Conservation (phyloP, 2,113 vertebrate species). For the Petroica traversi region DNA sequence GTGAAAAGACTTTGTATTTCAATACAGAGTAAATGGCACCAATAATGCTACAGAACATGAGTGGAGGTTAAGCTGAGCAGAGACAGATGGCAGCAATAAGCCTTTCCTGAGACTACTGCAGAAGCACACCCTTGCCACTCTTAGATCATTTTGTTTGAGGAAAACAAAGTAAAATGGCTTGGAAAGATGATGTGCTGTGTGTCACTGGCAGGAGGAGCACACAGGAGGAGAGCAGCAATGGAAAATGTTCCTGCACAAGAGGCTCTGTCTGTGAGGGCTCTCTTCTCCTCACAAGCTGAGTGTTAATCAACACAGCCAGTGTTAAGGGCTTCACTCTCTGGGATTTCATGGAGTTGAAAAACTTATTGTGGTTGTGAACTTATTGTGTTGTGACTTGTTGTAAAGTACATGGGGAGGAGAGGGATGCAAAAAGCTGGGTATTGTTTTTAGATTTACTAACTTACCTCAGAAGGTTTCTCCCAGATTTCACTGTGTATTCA, state of each 20-base stretch:
- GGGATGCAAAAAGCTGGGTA: not conserved
- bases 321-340: not conserved
- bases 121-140: not conserved
- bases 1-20: not conserved
- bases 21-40: not conserved
- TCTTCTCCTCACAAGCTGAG: not conserved
- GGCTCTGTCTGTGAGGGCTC: not conserved
- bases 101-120: not conserved
- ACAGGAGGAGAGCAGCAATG: not conserved
- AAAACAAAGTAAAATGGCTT: not conserved
- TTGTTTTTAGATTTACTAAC: not conserved
- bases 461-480: not conserved
- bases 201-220: not conserved
- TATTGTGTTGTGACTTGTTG: not conserved
- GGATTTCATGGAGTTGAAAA: not conserved
- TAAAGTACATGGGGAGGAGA: not conserved
- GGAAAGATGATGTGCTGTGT: not conserved
- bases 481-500: not conserved
- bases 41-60: not conserved
- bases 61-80: not conserved
- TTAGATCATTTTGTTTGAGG: not conserved
- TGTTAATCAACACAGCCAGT: not conserved
- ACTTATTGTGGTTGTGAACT: not conserved
- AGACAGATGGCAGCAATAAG: slow-evolving; percentile 38
- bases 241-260: not conserved